These are phyloP conservation scores for Manduca sexta DNA, from an alignment of 1,140 invertebrate genomes.

Conservation along the genomic window DNA sequence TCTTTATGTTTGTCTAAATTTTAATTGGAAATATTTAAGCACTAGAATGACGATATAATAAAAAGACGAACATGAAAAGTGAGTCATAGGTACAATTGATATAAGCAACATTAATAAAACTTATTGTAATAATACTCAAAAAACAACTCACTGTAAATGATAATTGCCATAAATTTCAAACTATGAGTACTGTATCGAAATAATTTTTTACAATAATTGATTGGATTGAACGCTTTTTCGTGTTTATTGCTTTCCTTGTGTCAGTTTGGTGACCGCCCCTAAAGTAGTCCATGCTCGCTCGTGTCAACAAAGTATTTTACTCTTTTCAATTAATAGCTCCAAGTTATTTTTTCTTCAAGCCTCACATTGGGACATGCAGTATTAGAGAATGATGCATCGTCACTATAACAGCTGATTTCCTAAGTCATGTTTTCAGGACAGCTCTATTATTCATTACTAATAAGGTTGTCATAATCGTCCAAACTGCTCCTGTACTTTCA, in stretches of 20 bases:
- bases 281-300: slow-evolving; percentile 73
- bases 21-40: too few species aligned
- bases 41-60: too few species aligned
- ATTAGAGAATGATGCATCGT: slow-evolving; percentile 73
- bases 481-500: slow-evolving; percentile 43
- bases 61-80: slow-evolving; percentile 25
- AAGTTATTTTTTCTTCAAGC: slow-evolving; percentile 70
- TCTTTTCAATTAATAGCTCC: slow-evolving; percentile 69
- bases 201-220: slow-evolving; percentile 64
- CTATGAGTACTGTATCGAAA: slow-evolving; percentile 46
- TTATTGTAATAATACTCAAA: slow-evolving; percentile 63
- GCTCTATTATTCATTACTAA: slow-evolving; percentile 73
- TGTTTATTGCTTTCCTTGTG: slow-evolving; percentile 75
- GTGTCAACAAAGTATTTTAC: slow-evolving; percentile 67
- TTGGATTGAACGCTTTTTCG: slow-evolving; percentile 75
- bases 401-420: slow-evolving; percentile 72
- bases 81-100: slow-evolving; percentile 38
- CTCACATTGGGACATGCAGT: slow-evolving; percentile 71
- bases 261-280: slow-evolving; percentile 73
- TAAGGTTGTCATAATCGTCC: slow-evolving; percentile 50
- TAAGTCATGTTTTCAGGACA: slow-evolving; percentile 68
- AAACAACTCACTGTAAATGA: slow-evolving; percentile 66
- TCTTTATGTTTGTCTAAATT: too few species aligned
- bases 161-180: slow-evolving; percentile 39
- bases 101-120: slow-evolving; percentile 38